Percentiles rank a stretch among this genome's conserved stretches.
These are phyloP conservation scores for Hermetia illucens DNA, from an alignment of 1,140 invertebrate species.

Conservation along the genomic window DNA sequence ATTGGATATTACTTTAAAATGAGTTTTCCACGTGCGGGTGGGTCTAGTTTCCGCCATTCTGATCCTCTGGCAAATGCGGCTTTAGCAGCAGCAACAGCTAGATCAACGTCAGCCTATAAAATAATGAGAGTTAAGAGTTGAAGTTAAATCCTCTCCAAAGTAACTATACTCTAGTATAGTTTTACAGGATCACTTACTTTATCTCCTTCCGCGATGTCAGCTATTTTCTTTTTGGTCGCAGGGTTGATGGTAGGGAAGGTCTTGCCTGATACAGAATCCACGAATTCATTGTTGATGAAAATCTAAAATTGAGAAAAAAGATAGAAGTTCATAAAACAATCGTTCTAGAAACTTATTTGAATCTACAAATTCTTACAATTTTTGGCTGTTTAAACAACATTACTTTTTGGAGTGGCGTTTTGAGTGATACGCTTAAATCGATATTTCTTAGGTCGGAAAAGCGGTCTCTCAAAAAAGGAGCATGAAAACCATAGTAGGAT, in stretches of 20 bases:
- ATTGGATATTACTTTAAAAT: slow-evolving; percentile 49
- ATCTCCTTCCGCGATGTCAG: slow-evolving; percentile 65
- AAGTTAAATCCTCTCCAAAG: too few species aligned
- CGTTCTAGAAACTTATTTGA: too few species aligned
- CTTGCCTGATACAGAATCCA: slow-evolving; percentile 58
- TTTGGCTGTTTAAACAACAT: too few species aligned
- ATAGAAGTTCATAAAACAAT: too few species aligned
- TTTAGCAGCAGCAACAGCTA: slow-evolving; percentile 61
- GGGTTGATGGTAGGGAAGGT: slow-evolving; percentile 68
- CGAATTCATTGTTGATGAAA: slow-evolving; percentile 90
- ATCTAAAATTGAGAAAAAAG: slow-evolving; percentile 43
- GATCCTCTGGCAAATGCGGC: slow-evolving; percentile 55
- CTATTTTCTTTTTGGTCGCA: slow-evolving; percentile 59
- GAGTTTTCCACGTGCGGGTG: slow-evolving; percentile 34
- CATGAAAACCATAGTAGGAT: too few species aligned
- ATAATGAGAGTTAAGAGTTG: too few species aligned
- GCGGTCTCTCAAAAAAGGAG: too few species aligned
- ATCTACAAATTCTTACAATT: too few species aligned
- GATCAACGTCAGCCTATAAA: slow-evolving; percentile 57
- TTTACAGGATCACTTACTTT: slow-evolving; percentile 38
- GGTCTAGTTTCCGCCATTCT: slow-evolving; percentile 66
- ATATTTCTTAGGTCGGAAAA: too few species aligned
- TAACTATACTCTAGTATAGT: too few species aligned
- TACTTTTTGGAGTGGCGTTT: too few species aligned
- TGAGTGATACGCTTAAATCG: too few species aligned